Percentiles rank a stretch among this genome's conserved stretches.
Conservation (phyloP, 2,797 vertebrate species). For the Capromys pilorides region DNA sequence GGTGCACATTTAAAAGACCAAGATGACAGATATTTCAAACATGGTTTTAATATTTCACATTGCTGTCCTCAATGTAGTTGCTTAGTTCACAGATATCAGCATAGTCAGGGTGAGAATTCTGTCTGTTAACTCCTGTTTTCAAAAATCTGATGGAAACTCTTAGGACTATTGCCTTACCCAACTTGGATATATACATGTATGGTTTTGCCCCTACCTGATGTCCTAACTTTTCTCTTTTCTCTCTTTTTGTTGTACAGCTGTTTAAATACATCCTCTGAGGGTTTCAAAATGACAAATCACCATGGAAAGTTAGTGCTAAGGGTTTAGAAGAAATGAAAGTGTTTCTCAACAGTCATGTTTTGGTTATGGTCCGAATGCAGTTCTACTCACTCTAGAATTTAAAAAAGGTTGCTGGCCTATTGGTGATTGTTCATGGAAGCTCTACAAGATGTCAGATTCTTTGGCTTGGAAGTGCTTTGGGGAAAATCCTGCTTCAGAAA, state of each 20-base stretch:
- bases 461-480: neutral
- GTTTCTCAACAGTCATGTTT: constrained; percentile 58
- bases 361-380: constrained; percentile 62
- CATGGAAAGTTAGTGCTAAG: constrained; percentile 48
- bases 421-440: constrained; percentile 66
- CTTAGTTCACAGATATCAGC: too few relatives aligned
- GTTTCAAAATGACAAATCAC: constrained; percentile 68
- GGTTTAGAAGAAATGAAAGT: constrained; percentile 68
- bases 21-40: too few relatives aligned
- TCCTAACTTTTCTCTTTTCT: too few relatives aligned
- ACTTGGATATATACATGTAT: too few relatives aligned
- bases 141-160: too few relatives aligned
- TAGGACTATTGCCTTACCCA: too few relatives aligned
- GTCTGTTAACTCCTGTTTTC: too few relatives aligned
- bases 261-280: constrained; percentile 67
- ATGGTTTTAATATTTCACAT: too few relatives aligned
- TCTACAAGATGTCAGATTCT: constrained; percentile 58
- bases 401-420: constrained; percentile 46
- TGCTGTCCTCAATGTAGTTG: too few relatives aligned
- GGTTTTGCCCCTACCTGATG: too few relatives aligned
- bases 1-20: too few relatives aligned
- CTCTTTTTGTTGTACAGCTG: neutral
- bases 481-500: neutral
- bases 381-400: constrained; percentile 57
- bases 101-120: too few relatives aligned